A percentile compares a stretch with the other conserved stretches of the same genome.
These are phyloP conservation scores for Aepyceros melampus DNA, from an alignment of 2,113 vertebrate genomes.

Conservation along the genomic window DNA sequence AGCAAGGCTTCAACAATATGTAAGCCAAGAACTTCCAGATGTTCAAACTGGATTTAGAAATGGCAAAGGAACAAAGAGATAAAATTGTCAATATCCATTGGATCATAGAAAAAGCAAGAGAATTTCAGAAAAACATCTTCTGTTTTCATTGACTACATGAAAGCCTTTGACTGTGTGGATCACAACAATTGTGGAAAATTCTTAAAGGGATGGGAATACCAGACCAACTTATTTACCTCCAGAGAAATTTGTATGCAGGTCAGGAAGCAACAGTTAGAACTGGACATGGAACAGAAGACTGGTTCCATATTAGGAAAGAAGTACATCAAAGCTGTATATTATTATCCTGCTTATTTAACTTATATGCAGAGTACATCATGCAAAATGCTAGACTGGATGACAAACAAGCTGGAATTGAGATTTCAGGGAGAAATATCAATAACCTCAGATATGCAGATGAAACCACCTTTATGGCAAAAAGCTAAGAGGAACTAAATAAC, in stretches of 20 bases:
- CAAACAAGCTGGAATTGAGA: background rate
- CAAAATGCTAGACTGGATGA: background rate
- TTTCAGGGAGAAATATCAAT: background rate
- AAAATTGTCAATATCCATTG: background rate
- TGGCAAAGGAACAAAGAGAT: background rate
- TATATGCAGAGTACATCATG: background rate
- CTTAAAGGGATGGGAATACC: background rate
- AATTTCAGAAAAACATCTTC: background rate
- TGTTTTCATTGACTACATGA: background rate
- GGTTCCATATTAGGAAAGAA: background rate
- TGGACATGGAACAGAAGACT: background rate
- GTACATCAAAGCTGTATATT: background rate
- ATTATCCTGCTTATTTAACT: background rate
- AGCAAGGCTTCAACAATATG: background rate
- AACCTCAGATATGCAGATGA: background rate
- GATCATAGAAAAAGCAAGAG: background rate
- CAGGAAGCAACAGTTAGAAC: background rate
- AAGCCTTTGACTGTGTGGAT: rapidly evolving
- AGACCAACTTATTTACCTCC: background rate
- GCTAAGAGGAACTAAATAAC: background rate
- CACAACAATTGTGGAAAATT: background rate
- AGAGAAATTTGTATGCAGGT: background rate
- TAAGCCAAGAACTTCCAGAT: background rate
- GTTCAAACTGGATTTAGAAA: background rate
- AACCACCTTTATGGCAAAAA: background rate